Evolutionary conservation across 1,140 invertebrate species (phyloP).

Genomic region (Lepidotrigona ventralis): DNA sequence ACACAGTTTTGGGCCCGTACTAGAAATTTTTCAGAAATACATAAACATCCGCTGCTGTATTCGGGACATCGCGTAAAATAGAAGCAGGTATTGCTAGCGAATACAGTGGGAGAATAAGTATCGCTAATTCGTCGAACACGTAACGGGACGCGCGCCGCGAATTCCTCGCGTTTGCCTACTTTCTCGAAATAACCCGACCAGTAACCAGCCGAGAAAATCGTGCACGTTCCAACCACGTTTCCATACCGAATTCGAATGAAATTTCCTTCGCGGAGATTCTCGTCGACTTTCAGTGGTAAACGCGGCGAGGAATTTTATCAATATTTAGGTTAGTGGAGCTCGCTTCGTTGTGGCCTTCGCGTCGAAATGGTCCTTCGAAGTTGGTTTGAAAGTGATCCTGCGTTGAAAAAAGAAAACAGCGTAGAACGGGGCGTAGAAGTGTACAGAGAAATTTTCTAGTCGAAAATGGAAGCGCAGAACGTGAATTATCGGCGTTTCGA

Average conservation of each 20-base stretch:
- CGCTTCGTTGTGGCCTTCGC: too few relatives aligned
- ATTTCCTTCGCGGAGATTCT: background rate
- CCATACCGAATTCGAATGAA: background rate
- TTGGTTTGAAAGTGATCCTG: background rate
- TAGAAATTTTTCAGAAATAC: too few relatives aligned
- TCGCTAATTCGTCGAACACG: slow-evolving; percentile 16
- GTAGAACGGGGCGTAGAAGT: background rate
- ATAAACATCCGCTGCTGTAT: background rate
- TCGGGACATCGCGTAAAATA: background rate
- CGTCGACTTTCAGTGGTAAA: background rate
- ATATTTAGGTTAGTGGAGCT: slow-evolving; percentile 14
- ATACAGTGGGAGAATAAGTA: background rate
- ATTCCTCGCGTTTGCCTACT: slow-evolving; percentile 44
- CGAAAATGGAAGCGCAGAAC: background rate
- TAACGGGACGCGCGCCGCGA: slow-evolving; percentile 1
- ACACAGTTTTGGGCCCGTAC: too few relatives aligned
- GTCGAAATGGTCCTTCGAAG: background rate
- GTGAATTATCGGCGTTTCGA: background rate
- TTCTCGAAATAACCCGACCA: slow-evolving; percentile 37
- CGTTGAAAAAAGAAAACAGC: too few relatives aligned
- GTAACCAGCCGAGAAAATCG: slow-evolving; percentile 14
- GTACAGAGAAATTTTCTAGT: too few relatives aligned
- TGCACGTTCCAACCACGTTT: background rate
- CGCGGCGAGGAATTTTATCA: background rate
- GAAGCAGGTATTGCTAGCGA: background rate